A percentile compares a stretch with the other conserved stretches of the same genome.
phyloP scores from a whole-genome alignment of 2,797 vertebrate species.

The Sebastes miniatus region DNA sequence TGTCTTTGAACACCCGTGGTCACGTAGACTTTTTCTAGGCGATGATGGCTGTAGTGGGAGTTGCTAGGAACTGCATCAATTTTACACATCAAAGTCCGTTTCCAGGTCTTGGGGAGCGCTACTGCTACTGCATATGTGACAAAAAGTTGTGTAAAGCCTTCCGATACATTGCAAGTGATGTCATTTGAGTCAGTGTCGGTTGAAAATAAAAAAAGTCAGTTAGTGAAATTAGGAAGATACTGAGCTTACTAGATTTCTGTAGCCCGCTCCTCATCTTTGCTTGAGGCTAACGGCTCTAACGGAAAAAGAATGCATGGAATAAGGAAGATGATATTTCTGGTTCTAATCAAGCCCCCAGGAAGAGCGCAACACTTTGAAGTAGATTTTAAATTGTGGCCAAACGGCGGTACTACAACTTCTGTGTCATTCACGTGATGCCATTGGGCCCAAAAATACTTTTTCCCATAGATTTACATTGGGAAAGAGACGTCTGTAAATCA shows the following conservation, averaged over 20 bases:
- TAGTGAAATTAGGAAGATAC: not conserved
- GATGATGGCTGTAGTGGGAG: not conserved
- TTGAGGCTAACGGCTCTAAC: not conserved
- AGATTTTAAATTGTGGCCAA: no score
- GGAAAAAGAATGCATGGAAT: not conserved
- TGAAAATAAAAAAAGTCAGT: not conserved
- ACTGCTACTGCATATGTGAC: not conserved
- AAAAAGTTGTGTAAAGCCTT: not conserved
- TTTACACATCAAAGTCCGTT: not conserved
- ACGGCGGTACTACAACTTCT: no score
- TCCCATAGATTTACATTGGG: no score
- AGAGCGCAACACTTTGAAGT: no score
- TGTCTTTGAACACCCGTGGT: not conserved
- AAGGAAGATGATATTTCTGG: not conserved
- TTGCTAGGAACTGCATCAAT: not conserved
- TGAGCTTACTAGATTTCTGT: not conserved
- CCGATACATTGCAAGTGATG: not conserved
- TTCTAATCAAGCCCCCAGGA: not conserved
- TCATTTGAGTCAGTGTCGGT: not conserved
- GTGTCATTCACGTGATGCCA: no score
- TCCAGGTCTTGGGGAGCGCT: not conserved
- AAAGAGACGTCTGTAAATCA: no score
- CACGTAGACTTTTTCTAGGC: not conserved
- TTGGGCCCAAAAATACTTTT: no score
- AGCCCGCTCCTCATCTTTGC: not conserved